phyloP scores from a whole-genome alignment of 1,140 invertebrate species.

The Vanessa atalanta region DNA sequence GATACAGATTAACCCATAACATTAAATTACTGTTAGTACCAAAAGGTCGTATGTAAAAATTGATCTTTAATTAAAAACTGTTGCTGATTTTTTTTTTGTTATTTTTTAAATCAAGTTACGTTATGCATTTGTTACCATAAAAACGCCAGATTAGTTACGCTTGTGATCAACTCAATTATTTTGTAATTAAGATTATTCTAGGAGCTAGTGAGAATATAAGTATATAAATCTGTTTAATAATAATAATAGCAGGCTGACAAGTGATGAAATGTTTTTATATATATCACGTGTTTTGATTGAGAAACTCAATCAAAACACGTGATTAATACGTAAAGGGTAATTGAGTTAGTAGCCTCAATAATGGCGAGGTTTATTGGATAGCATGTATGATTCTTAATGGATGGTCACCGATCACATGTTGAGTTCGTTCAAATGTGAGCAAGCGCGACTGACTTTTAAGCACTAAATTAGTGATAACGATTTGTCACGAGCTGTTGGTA shows the following conservation, averaged over 20 bases:
- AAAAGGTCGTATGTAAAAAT: too few species aligned
- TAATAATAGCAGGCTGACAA: neutral
- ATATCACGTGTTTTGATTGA: too few species aligned
- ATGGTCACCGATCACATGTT: too few species aligned
- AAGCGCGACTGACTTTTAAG: too few species aligned
- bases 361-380: neutral
- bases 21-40: neutral
- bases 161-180: conserved; percentile 3
- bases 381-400: too few species aligned
- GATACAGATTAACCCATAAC: neutral
- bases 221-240: neutral
- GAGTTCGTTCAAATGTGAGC: too few species aligned
- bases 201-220: neutral
- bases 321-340: neutral
- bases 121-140: too few species aligned
- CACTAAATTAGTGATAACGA: too few species aligned
- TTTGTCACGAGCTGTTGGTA: too few species aligned
- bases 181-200: neutral
- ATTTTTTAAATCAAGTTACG: too few species aligned
- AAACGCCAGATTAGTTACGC: neutral
- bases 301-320: neutral
- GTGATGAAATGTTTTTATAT: neutral
- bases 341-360: neutral
- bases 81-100: too few species aligned
- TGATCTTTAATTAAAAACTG: too few species aligned